Conservation (phyloP, 2,888 invertebrate genomes). For the Epinotia nisella region DNA sequence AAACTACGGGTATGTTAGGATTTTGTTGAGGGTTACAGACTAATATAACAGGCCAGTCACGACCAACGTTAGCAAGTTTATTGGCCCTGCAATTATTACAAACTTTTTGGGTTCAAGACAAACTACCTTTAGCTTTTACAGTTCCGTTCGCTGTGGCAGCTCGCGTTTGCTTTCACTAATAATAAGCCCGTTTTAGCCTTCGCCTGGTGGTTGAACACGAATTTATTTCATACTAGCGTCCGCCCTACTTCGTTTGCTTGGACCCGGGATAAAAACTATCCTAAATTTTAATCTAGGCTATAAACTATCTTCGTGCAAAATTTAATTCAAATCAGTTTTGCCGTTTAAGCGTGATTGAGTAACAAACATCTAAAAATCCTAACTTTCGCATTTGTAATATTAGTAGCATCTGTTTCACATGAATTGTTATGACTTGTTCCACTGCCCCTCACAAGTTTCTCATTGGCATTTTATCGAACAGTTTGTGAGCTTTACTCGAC, state of each 20-base stretch:
- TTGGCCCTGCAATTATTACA: slow-evolving; percentile 39
- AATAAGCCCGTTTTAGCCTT: slow-evolving; percentile 4
- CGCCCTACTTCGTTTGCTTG: too few relatives aligned
- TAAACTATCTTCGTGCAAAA: too few relatives aligned
- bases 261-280: too few relatives aligned
- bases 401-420: background rate
- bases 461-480: slow-evolving; percentile 20
- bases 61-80: slow-evolving; percentile 36
- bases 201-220: background rate
- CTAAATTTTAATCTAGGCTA: too few relatives aligned
- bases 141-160: background rate
- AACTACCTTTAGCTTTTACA: slow-evolving; percentile 32
- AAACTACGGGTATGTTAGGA: slow-evolving; percentile 34
- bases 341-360: too few relatives aligned
- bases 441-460: slow-evolving; percentile 15
- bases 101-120: slow-evolving; percentile 39
- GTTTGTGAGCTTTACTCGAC: slow-evolving; percentile 12
- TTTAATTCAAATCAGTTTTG: too few relatives aligned
- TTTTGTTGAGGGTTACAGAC: slow-evolving; percentile 32
- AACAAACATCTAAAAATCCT: too few relatives aligned
- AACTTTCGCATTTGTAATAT: too few relatives aligned
- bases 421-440: background rate
- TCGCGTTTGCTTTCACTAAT: slow-evolving; percentile 18
- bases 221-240: too few relatives aligned
- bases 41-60: slow-evolving; percentile 41